These are phyloP conservation scores for Nesoenas mayeri DNA, from an alignment of 2,113 vertebrate species.

Conservation along the genomic window DNA sequence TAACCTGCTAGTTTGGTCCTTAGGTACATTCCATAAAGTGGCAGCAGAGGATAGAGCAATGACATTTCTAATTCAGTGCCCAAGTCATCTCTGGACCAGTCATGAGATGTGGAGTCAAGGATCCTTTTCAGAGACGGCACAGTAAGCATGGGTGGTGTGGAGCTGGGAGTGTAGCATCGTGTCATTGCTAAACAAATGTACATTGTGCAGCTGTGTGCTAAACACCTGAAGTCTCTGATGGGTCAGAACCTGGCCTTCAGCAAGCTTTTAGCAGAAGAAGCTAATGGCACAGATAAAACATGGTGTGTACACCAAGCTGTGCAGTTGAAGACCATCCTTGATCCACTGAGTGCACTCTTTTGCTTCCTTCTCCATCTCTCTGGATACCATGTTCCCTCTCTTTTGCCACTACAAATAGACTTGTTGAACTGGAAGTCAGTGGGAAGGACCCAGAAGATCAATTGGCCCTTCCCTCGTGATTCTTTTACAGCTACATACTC, in stretches of 20 bases:
- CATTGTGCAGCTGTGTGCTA: neutral
- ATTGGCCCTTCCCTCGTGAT: neutral
- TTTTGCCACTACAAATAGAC: neutral
- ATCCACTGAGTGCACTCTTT: fast-evolving
- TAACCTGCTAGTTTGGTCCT: neutral
- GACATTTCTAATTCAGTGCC: neutral
- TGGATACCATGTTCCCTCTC: neutral
- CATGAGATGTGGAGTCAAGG: fast-evolving
- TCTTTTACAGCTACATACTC: neutral
- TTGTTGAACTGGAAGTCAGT: neutral
- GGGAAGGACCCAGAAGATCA: neutral
- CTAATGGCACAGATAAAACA: fast-evolving
- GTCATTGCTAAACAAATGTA: neutral
- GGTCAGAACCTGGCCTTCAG: neutral
- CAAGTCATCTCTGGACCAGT: neutral
- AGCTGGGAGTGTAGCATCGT: neutral
- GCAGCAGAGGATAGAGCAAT: neutral
- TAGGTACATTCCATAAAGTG: neutral
- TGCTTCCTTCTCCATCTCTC: neutral
- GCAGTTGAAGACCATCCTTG: neutral
- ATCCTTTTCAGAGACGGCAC: neutral
- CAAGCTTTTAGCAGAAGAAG: neutral
- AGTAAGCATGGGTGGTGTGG: too few species aligned
- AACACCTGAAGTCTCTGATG: neutral
- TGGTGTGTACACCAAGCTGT: too few species aligned